Conservation (phyloP, 2,113 vertebrate genomes). For the Oreochromis aureus region DNA sequence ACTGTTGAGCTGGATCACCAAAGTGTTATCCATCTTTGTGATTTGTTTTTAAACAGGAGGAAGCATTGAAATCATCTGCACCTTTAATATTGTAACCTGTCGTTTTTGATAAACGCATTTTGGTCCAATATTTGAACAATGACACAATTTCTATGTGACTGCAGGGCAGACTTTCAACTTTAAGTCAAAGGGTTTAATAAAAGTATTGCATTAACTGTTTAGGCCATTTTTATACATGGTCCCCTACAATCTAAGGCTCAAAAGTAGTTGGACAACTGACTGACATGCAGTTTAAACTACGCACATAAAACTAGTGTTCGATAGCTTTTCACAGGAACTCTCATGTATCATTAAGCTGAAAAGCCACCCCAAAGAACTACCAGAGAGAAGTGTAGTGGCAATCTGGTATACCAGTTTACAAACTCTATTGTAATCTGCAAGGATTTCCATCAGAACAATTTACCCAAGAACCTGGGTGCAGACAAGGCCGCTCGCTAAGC, state of each 20-base stretch:
- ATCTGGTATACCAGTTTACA: not conserved
- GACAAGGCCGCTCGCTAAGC: not conserved
- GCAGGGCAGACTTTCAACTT: not conserved
- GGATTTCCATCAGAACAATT: not conserved
- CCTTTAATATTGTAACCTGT: not conserved
- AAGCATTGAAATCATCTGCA: no score
- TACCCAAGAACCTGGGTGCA: not conserved
- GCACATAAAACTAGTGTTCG: not conserved
- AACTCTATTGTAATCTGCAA: not conserved
- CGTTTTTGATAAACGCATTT: not conserved
- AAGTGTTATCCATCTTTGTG: no score
- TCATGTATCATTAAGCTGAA: not conserved
- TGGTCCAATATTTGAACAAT: not conserved
- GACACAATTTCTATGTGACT: not conserved
- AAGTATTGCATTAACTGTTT: not conserved
- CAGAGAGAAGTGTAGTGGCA: not conserved
- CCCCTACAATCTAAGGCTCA: not conserved
- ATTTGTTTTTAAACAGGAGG: no score
- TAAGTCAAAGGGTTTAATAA: not conserved
- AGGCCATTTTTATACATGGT: not conserved
- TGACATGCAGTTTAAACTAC: not conserved
- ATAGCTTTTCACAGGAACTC: not conserved
- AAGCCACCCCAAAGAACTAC: not conserved
- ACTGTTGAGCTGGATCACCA: not conserved
- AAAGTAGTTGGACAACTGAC: not conserved